Percentiles rank a stretch among this genome's conserved stretches.
phyloP scores from a whole-genome alignment of 1,140 invertebrate genomes.

The Ceratosolen fusciceps region DNA sequence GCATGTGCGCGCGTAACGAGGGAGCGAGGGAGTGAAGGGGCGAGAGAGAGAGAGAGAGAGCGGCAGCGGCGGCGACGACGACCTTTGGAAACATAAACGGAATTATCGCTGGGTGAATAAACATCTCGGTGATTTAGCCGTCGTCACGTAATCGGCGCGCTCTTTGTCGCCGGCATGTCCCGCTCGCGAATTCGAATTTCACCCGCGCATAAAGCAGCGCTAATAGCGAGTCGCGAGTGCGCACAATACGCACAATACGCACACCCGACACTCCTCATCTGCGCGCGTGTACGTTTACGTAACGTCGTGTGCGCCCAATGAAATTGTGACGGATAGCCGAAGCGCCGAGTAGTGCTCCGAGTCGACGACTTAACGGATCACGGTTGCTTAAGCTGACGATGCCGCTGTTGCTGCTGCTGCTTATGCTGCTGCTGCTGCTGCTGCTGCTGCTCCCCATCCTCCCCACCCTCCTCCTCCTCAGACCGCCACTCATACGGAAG shows the following conservation, averaged over 20 bases:
- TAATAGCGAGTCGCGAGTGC: background rate
- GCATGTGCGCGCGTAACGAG: too few species aligned
- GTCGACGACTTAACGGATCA: slow-evolving; percentile 65
- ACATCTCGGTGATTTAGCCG: background rate
- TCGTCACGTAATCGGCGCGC: background rate
- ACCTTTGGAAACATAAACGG: background rate
- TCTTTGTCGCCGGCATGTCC: background rate
- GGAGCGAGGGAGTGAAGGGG: too few species aligned
- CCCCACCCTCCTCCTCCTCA: too few species aligned
- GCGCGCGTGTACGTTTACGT: too few species aligned
- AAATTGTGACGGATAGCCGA: too few species aligned
- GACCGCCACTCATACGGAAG: too few species aligned
- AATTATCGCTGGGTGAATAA: background rate
- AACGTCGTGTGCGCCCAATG: too few species aligned
- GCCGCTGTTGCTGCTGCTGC: slow-evolving; percentile 33
- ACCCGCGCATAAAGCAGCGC: background rate
- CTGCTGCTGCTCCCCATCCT: too few species aligned
- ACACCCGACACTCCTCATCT: too few species aligned
- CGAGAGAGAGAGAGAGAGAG: too few species aligned
- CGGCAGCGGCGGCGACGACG: background rate
- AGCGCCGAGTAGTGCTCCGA: too few species aligned
- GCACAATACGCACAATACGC: background rate
- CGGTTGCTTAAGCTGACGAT: slow-evolving; percentile 55
- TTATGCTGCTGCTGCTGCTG: too few species aligned
- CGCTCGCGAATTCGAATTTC: background rate